Evolutionary conservation across 2,113 vertebrate genomes (phyloP).

Genomic region (Melanerpes formicivorus): DNA sequence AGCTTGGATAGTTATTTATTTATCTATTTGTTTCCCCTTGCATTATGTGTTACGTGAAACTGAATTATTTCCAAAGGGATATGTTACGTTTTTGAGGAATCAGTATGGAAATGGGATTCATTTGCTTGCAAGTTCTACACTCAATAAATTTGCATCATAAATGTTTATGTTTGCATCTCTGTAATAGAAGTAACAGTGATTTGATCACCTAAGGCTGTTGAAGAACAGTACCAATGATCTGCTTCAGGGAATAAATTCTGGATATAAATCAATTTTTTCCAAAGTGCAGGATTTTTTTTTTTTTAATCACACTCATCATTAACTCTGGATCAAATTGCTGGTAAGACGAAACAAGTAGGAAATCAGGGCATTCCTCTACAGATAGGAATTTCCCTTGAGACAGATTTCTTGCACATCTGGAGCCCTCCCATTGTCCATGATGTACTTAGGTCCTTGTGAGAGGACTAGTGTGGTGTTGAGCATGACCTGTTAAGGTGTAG

Average conservation of each 20-base stretch:
- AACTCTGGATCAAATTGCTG: background rate
- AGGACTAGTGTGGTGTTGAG: background rate
- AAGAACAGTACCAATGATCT: background rate
- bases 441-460: background rate
- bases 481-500: background rate
- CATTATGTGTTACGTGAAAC: background rate
- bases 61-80: background rate
- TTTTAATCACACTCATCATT: background rate
- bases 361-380: background rate
- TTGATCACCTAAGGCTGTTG: background rate
- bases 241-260: background rate
- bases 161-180: background rate
- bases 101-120: background rate
- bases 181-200: background rate
- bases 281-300: background rate
- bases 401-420: background rate
- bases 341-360: background rate
- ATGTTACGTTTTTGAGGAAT: background rate
- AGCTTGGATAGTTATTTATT: background rate
- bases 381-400: background rate
- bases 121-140: background rate
- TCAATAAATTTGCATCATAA: background rate
- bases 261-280: background rate
- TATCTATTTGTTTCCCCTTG: background rate
- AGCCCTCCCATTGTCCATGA: accelerated